Percentiles rank a stretch among this genome's conserved stretches.
phyloP scores from a whole-genome alignment of 1,140 invertebrate species.

The Nymphalis io region DNA sequence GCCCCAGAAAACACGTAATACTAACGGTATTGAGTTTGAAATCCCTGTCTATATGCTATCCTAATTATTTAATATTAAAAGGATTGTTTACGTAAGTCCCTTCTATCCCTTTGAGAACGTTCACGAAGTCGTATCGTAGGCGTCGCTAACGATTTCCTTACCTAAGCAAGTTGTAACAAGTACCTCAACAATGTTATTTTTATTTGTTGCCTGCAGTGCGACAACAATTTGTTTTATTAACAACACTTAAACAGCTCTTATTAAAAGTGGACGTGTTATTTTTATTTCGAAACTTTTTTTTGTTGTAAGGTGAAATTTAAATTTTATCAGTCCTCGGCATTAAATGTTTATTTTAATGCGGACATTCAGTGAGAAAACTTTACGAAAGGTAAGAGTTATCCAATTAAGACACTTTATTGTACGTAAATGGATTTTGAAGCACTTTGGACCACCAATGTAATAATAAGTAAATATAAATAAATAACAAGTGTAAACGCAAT shows the following conservation, averaged over 20 bases:
- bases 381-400: slow-evolving; percentile 43
- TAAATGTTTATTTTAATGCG: slow-evolving; percentile 52
- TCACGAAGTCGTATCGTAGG: slow-evolving; percentile 50
- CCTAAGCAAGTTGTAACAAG: slow-evolving; percentile 45
- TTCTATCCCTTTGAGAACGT: slow-evolving; percentile 11
- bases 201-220: slow-evolving; percentile 53
- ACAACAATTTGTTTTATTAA: slow-evolving; percentile 74
- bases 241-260: slow-evolving; percentile 71
- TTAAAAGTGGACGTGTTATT: slow-evolving; percentile 70
- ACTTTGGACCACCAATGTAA: slow-evolving; percentile 19
- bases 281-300: slow-evolving; percentile 50
- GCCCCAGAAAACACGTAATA: too few species aligned
- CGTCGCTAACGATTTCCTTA: slow-evolving; percentile 71
- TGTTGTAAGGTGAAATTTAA: slow-evolving; percentile 39
- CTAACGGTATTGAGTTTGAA: too few species aligned
- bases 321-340: slow-evolving; percentile 37
- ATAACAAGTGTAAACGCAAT: slow-evolving; percentile 11
- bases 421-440: slow-evolving; percentile 26
- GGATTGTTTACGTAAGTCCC: neutral
- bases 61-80: too few species aligned
- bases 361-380: slow-evolving; percentile 35
- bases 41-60: too few species aligned
- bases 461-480: slow-evolving; percentile 22
- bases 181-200: slow-evolving; percentile 58
- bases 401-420: slow-evolving; percentile 42